These are phyloP conservation scores for Microtus oregoni DNA, from an alignment of 2,113 vertebrate species.

Conservation along the genomic window DNA sequence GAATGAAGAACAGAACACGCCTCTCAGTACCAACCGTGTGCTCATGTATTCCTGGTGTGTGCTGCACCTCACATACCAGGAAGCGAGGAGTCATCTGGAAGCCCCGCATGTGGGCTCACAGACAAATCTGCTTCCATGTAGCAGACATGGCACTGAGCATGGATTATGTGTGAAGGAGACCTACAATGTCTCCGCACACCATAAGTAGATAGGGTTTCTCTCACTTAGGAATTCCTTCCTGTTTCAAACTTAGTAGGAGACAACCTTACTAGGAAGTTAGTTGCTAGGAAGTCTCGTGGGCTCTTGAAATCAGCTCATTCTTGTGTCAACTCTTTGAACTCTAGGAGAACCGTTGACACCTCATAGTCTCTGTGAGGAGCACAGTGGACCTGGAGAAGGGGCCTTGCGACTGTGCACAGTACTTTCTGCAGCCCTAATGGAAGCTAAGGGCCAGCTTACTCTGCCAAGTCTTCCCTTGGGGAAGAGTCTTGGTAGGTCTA, in stretches of 20 bases:
- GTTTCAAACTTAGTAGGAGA: background rate
- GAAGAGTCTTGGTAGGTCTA: background rate
- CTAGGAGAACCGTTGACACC: background rate
- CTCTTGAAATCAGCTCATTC: background rate
- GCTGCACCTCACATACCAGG: background rate
- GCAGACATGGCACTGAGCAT: background rate
- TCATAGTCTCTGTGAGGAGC: background rate
- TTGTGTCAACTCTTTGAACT: background rate
- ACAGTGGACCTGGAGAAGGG: background rate
- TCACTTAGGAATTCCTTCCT: background rate
- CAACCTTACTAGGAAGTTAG: background rate
- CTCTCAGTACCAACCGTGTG: rapidly evolving
- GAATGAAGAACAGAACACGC: background rate
- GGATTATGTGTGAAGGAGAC: background rate
- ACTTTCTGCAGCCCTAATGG: background rate
- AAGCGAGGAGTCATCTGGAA: background rate
- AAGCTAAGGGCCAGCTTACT: background rate
- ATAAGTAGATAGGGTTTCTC: background rate
- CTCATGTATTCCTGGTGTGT: background rate
- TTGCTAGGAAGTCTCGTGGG: background rate
- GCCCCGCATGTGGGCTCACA: background rate
- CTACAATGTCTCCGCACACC: background rate
- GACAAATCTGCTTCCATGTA: background rate
- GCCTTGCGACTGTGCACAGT: background rate
- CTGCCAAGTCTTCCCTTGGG: background rate